These are phyloP conservation scores for Drosophila kohkoa DNA, from an alignment of 1,140 invertebrate genomes.

Conservation along the genomic window DNA sequence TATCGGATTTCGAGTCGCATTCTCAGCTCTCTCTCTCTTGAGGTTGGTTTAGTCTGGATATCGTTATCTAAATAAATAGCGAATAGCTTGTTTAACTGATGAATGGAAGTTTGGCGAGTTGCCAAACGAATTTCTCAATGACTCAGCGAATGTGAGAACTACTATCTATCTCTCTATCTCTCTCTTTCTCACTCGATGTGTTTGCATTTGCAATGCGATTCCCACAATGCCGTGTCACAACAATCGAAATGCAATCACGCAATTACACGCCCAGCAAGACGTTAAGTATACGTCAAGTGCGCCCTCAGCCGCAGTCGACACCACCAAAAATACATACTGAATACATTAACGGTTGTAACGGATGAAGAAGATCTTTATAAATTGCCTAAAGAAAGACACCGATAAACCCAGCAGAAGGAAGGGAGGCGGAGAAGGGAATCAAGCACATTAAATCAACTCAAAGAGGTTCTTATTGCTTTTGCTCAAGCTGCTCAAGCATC, in stretches of 20 bases:
- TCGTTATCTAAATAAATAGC: slow-evolving; percentile 34
- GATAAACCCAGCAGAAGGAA: no score
- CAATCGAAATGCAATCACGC: background rate
- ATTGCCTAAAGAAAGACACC: background rate
- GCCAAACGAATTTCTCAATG: slow-evolving; percentile 14
- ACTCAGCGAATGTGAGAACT: slow-evolving; percentile 6
- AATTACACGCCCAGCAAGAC: slow-evolving; percentile 11
- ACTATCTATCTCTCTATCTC: background rate
- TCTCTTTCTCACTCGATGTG: background rate
- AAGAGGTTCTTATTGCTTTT: background rate
- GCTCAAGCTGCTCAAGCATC: no score
- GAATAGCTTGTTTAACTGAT: slow-evolving; percentile 25
- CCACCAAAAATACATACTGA: background rate
- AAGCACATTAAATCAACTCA: slow-evolving; percentile 4
- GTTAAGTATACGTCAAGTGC: slow-evolving; percentile 39
- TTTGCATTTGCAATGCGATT: slow-evolving; percentile 1
- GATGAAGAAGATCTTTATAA: slow-evolving; percentile 6
- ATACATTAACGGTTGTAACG: background rate
- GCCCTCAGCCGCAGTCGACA: background rate
- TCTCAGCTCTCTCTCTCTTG: background rate
- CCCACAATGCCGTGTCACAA: background rate
- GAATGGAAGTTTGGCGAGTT: slow-evolving; percentile 6
- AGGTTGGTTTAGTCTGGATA: background rate
- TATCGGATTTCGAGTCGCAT: no score
- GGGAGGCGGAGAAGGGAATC: background rate